Percentiles rank a stretch among this genome's conserved stretches.
These are phyloP conservation scores for Tenthredo scrophulariae DNA, from an alignment of 2,888 invertebrate genomes.

Conservation along the genomic window DNA sequence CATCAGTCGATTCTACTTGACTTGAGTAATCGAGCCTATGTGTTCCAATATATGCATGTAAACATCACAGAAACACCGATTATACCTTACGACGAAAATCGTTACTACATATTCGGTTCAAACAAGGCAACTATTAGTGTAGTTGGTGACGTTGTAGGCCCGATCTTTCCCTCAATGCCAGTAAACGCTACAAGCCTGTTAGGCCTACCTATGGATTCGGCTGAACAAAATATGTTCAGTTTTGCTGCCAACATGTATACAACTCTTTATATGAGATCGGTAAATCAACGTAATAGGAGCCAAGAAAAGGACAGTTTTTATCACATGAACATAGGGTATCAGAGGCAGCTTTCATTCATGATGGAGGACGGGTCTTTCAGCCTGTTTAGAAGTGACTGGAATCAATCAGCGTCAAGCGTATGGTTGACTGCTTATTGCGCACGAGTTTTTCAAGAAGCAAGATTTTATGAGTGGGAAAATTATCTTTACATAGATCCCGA, in stretches of 20 bases:
- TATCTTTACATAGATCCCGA: slow-evolving; percentile 95
- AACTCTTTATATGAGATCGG: slow-evolving; percentile 92
- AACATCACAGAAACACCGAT: slow-evolving; percentile 96
- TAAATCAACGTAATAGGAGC: slow-evolving; percentile 92
- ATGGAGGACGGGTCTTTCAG: slow-evolving; percentile 94
- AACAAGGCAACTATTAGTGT: slow-evolving; percentile 91
- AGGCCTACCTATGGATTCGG: slow-evolving; percentile 92
- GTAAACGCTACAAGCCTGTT: slow-evolving; percentile 92
- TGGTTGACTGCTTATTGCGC: slow-evolving; percentile 97
- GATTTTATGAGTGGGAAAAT: slow-evolving; percentile 98
- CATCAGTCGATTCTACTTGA: slow-evolving; percentile 96
- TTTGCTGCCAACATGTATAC: slow-evolving; percentile 97
- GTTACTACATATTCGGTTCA: slow-evolving; percentile 96
- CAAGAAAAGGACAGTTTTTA: slow-evolving; percentile 90
- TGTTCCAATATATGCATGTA: slow-evolving; percentile 97
- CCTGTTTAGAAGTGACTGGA: slow-evolving; percentile 95
- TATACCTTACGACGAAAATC: slow-evolving; percentile 93
- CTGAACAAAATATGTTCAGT: slow-evolving; percentile 97
- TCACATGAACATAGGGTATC: slow-evolving; percentile 94
- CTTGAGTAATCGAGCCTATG: slow-evolving; percentile 93
- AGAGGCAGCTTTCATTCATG: slow-evolving; percentile 94
- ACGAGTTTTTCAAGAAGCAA: slow-evolving; percentile 93
- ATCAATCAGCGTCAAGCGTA: slow-evolving; percentile 91
- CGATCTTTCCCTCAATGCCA: slow-evolving; percentile 95
- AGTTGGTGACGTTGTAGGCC: slow-evolving; percentile 95